Evolutionary conservation across 2,888 invertebrate species (phyloP), one percentile per base, ranked within the genome.

Genomic region (Ornithoptera priamus): DNA sequence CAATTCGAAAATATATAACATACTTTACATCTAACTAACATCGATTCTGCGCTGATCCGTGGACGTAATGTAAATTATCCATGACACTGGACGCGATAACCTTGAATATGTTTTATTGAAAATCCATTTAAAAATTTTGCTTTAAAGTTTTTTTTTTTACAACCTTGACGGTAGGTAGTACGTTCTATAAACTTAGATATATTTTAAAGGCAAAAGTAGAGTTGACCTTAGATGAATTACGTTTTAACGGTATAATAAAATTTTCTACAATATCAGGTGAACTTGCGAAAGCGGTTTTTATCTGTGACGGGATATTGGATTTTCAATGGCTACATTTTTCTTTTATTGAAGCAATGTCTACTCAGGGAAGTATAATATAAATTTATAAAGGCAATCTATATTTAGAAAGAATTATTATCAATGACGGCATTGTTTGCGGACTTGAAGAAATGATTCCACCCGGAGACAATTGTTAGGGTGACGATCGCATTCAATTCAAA

Each of bases 401-500:
- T 79, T 74, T 78, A 79, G 77, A 75, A 72, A 70, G 24, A 20
- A 42, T 39, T 18, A 59, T 22, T 53, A 60, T 62, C 72, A 69
- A 74, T 76, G 72, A 72, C 72, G 75, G 62, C 78, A 79, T 80
- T 78, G 78, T 81, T 79, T 74, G 70, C 22, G 75, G 76, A 76
- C 72, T 71, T 72, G 75, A 69, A 75, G 74, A 72, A 73, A 65
- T 72, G 65, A 72, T 72, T 75, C 74, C 73, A 73, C 71, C 71
- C 63, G 70, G 71, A 75, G 77, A 73, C 78, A 76, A 79, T 81
- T 75, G 80, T 78, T 78, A 78, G 73, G 75, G 72, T 74, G 74
- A 74, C 79, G 78, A 77, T 79, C 72, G 76, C 62, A 88, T 87
- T 87, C 82, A 87, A 88, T 88, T 87, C 81, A 84, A 87, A 88